Evolutionary conservation across 2,113 vertebrate species (phyloP).

Genomic region (Microcebus tavaratra): DNA sequence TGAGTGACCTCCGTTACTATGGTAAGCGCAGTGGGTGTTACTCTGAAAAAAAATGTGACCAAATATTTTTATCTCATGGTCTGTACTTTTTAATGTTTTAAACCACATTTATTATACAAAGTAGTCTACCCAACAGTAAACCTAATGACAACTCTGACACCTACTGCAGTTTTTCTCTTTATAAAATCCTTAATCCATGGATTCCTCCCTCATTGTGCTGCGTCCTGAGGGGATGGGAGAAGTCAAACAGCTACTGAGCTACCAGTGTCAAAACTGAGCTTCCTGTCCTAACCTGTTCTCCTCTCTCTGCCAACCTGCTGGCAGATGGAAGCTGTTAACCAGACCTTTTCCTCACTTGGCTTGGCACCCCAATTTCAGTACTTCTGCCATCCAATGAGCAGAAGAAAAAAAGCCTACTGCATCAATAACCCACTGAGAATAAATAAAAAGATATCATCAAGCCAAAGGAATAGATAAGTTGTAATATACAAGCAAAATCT

Average conservation of each 20-base stretch:
- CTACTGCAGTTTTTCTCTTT: not conserved
- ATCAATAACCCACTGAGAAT: not conserved
- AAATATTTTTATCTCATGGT: not conserved
- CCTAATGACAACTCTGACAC: not conserved
- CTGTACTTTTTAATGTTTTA: not conserved
- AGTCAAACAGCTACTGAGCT: not conserved
- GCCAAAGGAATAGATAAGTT: not conserved
- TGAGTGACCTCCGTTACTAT: not conserved
- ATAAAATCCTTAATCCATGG: not conserved
- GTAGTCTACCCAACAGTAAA: not conserved
- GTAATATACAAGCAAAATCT: not conserved
- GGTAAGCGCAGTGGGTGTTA: not conserved
- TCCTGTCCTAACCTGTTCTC: not conserved
- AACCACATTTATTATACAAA: not conserved
- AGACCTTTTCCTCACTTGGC: not conserved
- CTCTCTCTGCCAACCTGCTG: not conserved
- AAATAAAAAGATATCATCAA: not conserved
- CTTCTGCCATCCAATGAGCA: not conserved
- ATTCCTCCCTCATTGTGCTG: not conserved
- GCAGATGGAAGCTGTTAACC: not conserved
- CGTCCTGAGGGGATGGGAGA: not conserved
- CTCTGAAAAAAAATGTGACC: not conserved
- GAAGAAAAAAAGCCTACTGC: not conserved
- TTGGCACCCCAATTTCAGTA: not conserved
- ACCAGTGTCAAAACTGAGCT: not conserved